Evolutionary conservation across 2,888 invertebrate species (phyloP).

Genomic region (Lathronympha strigana): DNA sequence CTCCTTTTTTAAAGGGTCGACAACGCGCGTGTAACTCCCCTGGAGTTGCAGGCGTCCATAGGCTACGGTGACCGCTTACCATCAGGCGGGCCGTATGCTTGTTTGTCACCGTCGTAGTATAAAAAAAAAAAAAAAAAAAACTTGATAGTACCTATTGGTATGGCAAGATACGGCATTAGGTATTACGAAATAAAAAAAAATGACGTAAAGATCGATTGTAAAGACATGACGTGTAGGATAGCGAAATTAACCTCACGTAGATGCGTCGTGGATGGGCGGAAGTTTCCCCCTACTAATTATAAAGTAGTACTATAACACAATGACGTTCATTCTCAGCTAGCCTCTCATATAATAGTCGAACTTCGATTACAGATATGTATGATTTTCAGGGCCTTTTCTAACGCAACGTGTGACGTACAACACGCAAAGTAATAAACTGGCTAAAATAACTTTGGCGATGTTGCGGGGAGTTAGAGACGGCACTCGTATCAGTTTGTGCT

Average conservation of each 20-base stretch:
- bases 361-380: background rate
- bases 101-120: too few species aligned
- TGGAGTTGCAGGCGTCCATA: too few species aligned
- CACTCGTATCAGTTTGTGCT: conserved; percentile 13
- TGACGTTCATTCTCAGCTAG: conserved; percentile 5
- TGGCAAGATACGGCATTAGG: too few species aligned
- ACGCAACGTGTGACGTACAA: too few species aligned
- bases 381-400: too few species aligned
- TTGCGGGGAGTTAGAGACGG: conserved; percentile 15
- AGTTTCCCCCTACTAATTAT: conserved; percentile 1
- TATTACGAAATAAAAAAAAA: background rate
- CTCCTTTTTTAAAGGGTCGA: too few species aligned
- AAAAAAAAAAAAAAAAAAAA: too few species aligned
- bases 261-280: background rate
- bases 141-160: too few species aligned
- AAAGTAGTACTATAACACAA: background rate
- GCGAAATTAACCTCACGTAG: background rate
- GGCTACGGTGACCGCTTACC: too few species aligned
- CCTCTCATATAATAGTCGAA: background rate
- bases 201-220: background rate
- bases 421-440: background rate
- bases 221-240: background rate
- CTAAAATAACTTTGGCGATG: background rate
- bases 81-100: too few species aligned
- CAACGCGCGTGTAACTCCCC: too few species aligned